Evolutionary conservation across 2,888 invertebrate genomes (phyloP).

Genomic region (Eristalis pertinax): DNA sequence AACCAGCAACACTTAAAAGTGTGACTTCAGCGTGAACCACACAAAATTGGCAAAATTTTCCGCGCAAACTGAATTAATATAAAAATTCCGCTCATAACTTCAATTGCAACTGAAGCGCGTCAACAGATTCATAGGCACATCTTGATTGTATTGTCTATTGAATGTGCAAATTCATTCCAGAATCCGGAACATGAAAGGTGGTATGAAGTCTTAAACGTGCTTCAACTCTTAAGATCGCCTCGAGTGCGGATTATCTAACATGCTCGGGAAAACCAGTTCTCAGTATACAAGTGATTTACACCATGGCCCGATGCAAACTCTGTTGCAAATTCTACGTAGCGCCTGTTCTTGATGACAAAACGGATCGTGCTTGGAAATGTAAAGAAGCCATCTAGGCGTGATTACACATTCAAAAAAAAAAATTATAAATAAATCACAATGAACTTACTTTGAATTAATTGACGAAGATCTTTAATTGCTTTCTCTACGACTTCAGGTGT

Average conservation of each 20-base stretch:
- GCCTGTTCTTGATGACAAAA: not conserved
- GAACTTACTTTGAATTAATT: slow-evolving; percentile 82
- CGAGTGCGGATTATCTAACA: not conserved
- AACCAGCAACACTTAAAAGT: not conserved
- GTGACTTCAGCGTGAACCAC: not conserved
- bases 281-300: not conserved
- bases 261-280: slow-evolving; percentile 12
- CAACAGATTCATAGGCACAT: not conserved
- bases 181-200: not conserved
- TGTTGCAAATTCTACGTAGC: not conserved
- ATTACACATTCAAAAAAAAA: not conserved
- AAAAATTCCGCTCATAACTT: not conserved
- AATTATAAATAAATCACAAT: not conserved
- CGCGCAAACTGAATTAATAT: not conserved
- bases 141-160: not conserved
- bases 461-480: slow-evolving; percentile 83
- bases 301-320: not conserved
- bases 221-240: not conserved
- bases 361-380: not conserved
- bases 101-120: not conserved
- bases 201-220: slow-evolving; percentile 7
- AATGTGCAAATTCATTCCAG: not conserved
- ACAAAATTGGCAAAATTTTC: not conserved
- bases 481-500: slow-evolving; percentile 85
- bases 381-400: not conserved